Base-by-base conservation (phyloP, 2,113 vertebrate genomes). In the Perccottus glenii region DNA sequence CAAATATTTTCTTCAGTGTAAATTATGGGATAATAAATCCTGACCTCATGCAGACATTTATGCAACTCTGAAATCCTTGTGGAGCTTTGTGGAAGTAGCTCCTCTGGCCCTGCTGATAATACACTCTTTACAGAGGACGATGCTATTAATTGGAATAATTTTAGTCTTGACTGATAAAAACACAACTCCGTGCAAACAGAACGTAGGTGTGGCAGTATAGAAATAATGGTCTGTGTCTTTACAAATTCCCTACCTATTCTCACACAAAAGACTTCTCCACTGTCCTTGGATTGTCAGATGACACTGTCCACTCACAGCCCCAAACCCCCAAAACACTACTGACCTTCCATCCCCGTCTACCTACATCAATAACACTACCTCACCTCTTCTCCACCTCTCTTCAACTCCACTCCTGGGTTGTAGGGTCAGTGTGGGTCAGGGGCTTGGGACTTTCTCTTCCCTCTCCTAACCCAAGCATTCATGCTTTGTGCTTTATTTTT, bases 371-470 rank as follows among this genome's bases (percentile, higher is more conserved):
- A 84, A 74, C 49, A 52, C 53, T 57, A 51, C 43, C 67, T 59
- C 65, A n/a, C 48, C 42, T 48, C 44, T 14, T 68, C 55, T 43
- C 45, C 16, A 57, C 52, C 50, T 53, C 38, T 12, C 42, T 61
- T 33, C 80, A 73, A 55, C 63, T 65, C 63, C 57, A 59, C 51
- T 70, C 44, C 15, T 42, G 55, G 64, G 64, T 62, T 64, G 58
- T 62, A 60, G 65, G 86, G 84, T 90, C 83, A 81, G 46, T 51
- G 53, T 38, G 56, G 88, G 84, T 89, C 78, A 33, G 64, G 67
- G 78, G 76, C 61, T 64, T 2, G n/a, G 58, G 69, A 69, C 75
- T 68, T 73, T 42, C 66, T 61, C 38, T 14, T 15, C 67, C 70
- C 35, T 32, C 27, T 81, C 64, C 32, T 67, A 56, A 9, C 43